Base-by-base conservation (phyloP, 2,797 vertebrate species). In the Octomys mimax region DNA sequence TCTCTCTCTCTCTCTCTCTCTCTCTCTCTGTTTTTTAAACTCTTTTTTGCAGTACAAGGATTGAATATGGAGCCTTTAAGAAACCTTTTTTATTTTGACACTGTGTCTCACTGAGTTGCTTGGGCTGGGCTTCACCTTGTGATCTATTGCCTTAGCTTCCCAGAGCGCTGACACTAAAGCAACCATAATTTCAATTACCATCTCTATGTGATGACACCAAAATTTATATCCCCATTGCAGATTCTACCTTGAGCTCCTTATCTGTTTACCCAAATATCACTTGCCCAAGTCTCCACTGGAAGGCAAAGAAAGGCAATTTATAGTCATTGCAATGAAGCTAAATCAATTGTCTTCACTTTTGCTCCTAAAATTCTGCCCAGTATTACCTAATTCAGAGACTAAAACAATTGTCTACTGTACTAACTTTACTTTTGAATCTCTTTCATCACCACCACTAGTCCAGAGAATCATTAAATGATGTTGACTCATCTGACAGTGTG, bases 241-340 rank as follows among this genome's bases (percentile, higher is more conserved):
- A 89, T 6, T 77, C 39, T 81, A 75, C 80, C 62, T 61, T 36
- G 61, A 89, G 46, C 24, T 88, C 24, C 59, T 81, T 80, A n/a
- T 75, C 46, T 80, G 1, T 68, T 54, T 89, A 13, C 83, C 22
- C n/a, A 90, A 9, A 1, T n/a, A 16, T 2, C 1, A 9, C 5
- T 3, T 70, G 1, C 54, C 71, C 36, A 66, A 10, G 5, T 88
- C 42, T 95, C 36, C 52, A 70, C 59, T 77, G 59, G 33, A 22
- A 82, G 36, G 22, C 92, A n/a, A 73, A 42, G 75, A 39, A 90
- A 78, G 73, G 5, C 49, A 94, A 10, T 33, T n/a, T n/a, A 70
- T 31, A 61, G 68, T 94, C 28, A 59, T 57, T 59, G 66, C 28
- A 89, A 80, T 11, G 59, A 95, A 89, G 46, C 9, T 94, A 62